Evolutionary conservation across 1,140 invertebrate species (phyloP).

Genomic region (Lamellibrachia luymesi): DNA sequence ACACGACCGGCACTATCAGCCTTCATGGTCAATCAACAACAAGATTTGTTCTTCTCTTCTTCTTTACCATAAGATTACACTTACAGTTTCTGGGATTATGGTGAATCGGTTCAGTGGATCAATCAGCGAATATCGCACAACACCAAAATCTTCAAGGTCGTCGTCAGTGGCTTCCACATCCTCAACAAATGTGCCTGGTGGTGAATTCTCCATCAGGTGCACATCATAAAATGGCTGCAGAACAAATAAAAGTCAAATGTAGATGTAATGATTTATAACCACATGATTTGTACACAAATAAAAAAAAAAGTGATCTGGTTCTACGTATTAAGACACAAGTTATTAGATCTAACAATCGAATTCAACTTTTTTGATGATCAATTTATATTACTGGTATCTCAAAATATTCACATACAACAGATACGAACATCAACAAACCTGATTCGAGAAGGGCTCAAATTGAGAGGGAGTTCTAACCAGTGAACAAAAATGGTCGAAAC

Average conservation of each 20-base stretch:
- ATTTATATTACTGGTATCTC: no score
- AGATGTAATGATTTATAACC: background rate
- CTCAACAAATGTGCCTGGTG: background rate
- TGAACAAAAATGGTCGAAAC: no score
- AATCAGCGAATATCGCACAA: slow-evolving; percentile 12
- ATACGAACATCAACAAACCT: no score
- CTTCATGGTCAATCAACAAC: no score
- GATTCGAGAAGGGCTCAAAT: no score
- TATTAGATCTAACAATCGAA: no score
- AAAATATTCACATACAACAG: no score
- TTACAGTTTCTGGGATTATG: slow-evolving; percentile 26
- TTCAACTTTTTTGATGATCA: no score
- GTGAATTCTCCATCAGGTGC: slow-evolving; percentile 15
- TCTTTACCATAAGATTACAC: background rate
- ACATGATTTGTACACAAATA: background rate
- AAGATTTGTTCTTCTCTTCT: no score
- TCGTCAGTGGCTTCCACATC: background rate
- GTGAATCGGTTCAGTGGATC: slow-evolving; percentile 14
- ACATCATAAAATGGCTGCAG: slow-evolving; percentile 6
- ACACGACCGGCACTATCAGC: background rate
- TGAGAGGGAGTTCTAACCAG: no score
- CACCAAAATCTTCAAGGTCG: slow-evolving; percentile 16
- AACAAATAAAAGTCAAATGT: background rate
- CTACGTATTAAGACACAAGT: no score
- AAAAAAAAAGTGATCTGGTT: no score